Conservation (phyloP, 2,888 invertebrate species). For the Tenthredo distinguenda region DNA sequence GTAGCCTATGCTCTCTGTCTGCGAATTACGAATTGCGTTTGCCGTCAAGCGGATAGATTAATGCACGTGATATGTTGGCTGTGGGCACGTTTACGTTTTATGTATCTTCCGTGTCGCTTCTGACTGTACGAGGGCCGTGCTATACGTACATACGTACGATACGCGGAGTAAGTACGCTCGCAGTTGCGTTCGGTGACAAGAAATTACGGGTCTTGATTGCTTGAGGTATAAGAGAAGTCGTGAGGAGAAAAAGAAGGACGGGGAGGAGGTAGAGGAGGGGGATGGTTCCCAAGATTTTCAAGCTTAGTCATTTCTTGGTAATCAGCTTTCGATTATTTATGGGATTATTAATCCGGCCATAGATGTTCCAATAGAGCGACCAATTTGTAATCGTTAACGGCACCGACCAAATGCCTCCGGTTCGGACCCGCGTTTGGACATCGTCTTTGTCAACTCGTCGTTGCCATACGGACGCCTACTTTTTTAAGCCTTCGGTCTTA, state of each 20-base stretch:
- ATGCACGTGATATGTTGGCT: conserved; percentile 75
- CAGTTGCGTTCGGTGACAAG: conserved; percentile 43
- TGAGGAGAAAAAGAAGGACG: not conserved
- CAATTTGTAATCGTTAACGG: conserved; percentile 76
- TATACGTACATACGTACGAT: conserved; percentile 16
- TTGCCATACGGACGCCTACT: conserved; percentile 38
- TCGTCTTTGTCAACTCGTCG: conserved; percentile 48
- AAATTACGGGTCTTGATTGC: conserved; percentile 51
- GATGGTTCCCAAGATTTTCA: conserved; percentile 9
- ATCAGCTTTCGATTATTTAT: conserved; percentile 76
- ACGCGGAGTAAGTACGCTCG: not conserved
- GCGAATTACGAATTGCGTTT: conserved; percentile 73
- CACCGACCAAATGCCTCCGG: conserved; percentile 26
- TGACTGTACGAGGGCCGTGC: not conserved
- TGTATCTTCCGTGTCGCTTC: conserved; percentile 66
- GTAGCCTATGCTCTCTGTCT: conserved; percentile 56
- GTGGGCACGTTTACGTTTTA: conserved; percentile 73
- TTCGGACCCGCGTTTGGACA: conserved; percentile 37
- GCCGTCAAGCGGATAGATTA: conserved; percentile 73
- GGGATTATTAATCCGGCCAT: conserved; percentile 74
- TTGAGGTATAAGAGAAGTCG: not conserved
- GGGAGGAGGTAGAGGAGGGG: not conserved
- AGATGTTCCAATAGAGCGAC: conserved; percentile 70
- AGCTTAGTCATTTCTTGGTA: conserved; percentile 62
- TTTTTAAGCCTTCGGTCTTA: conserved; percentile 46